Conservation (phyloP, 2,113 vertebrate species). For the Petrocephalus zakoni region DNA sequence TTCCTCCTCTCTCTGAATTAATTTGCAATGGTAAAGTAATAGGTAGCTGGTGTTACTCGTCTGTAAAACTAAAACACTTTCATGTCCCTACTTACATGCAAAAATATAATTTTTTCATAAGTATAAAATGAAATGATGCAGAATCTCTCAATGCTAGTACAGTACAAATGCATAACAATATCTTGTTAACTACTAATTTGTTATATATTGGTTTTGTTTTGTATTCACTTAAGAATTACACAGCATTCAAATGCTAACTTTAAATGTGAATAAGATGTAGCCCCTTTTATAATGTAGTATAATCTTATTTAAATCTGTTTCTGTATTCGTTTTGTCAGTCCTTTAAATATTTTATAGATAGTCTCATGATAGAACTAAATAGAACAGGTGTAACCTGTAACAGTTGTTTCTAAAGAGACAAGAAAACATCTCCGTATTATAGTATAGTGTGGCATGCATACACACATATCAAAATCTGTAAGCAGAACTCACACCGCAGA, state of each 20-base stretch:
- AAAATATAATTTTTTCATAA: too few species aligned
- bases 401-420: background rate
- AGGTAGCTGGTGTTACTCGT: background rate
- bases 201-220: background rate
- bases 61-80: background rate
- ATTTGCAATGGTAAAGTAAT: background rate
- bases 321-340: background rate
- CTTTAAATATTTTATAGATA: background rate
- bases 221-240: background rate
- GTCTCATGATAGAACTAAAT: background rate
- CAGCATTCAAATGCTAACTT: background rate
- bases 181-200: background rate
- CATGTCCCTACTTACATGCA: background rate
- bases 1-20: background rate
- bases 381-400: background rate
- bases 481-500: background rate
- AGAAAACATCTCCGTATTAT: background rate
- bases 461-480: slow-evolving; percentile 23
- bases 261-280: background rate
- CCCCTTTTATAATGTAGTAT: background rate
- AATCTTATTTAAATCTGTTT: background rate
- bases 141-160: background rate
- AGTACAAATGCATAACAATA: background rate
- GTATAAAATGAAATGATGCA: background rate
- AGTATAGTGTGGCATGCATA: background rate